Evolutionary conservation across 2,113 vertebrate genomes (phyloP).

Genomic region (Emydocephalus ijimae): DNA sequence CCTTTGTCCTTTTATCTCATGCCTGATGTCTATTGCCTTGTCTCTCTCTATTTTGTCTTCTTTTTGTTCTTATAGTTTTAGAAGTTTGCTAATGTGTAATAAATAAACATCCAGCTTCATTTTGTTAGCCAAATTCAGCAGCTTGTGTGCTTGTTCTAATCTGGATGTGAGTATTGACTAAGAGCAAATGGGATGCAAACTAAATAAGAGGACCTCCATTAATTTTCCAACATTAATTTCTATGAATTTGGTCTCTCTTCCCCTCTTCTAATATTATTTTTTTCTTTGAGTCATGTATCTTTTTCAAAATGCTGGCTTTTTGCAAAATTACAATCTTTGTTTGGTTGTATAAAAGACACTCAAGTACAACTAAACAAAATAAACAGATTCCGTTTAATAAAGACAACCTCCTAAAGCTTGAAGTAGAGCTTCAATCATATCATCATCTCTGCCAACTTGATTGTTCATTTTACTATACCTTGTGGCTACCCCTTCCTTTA

Average conservation of each 20-base stretch:
- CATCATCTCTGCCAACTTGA: not conserved
- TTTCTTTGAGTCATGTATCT: constrained; percentile 2
- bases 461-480: not conserved
- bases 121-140: not conserved
- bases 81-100: not conserved
- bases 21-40: not conserved
- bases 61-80: not conserved
- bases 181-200: not conserved
- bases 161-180: not conserved
- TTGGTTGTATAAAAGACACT: not conserved
- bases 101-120: not conserved
- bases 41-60: not conserved
- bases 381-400: not conserved
- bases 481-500: not conserved
- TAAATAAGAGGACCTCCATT: not conserved
- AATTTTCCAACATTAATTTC: not conserved
- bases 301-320: not conserved
- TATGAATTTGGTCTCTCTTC: not conserved
- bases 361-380: not conserved
- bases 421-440: not conserved
- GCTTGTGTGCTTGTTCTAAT: not conserved
- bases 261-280: not conserved
- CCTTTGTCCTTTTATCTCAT: not conserved
- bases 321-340: rapidly evolving
- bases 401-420: not conserved